Conservation (phyloP, 2,113 vertebrate genomes). For the Rallus limicola region DNA sequence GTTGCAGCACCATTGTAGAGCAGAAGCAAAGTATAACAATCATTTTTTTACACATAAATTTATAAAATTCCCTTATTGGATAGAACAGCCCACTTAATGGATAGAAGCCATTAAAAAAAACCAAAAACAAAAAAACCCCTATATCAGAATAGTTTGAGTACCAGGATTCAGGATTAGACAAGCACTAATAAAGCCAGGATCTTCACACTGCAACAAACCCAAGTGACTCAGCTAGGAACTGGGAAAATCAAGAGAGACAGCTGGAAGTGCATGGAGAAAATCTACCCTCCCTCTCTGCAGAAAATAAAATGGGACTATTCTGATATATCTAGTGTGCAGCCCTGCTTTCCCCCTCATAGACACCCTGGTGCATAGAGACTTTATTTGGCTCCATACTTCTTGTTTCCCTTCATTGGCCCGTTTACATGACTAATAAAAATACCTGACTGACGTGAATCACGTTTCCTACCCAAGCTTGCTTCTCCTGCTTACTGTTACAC, state of each 20-base stretch:
- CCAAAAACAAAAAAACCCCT: not conserved
- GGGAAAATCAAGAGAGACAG: not conserved
- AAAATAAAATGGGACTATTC: not conserved
- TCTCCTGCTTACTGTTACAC: not conserved
- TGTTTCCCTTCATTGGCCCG: not conserved
- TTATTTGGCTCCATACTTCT: not conserved
- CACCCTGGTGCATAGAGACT: not conserved
- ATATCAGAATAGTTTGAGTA: not conserved
- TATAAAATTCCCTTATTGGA: not conserved
- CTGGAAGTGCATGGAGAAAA: not conserved
- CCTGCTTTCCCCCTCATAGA: not conserved
- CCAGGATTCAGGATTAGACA: not conserved
- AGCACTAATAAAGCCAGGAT: not conserved
- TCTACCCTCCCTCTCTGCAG: not conserved
- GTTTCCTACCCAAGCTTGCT: not conserved
- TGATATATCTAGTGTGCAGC: not conserved
- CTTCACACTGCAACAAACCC: not conserved
- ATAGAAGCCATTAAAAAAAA: not conserved
- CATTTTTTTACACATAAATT: not conserved
- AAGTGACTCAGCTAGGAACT: conserved; percentile 21
- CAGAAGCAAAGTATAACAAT: not conserved
- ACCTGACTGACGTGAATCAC: not conserved
- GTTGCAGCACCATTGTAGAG: not conserved
- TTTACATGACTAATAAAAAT: not conserved
- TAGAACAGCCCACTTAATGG: not conserved